Evolutionary conservation across 2,888 invertebrate species (phyloP).

Genomic region (Nomada goodeniana): DNA sequence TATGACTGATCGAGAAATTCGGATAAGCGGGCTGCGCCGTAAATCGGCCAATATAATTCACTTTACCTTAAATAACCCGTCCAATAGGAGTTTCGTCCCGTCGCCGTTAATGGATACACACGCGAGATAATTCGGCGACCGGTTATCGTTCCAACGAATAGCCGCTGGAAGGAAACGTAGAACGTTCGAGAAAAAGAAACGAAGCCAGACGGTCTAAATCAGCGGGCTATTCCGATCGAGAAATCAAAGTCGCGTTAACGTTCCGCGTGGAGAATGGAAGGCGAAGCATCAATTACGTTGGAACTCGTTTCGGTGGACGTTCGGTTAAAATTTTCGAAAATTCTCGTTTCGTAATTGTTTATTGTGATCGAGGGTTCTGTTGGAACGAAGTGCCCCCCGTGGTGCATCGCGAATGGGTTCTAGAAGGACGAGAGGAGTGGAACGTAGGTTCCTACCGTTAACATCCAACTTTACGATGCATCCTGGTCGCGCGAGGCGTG

Average conservation of each 20-base stretch:
- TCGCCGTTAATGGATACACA: constrained; percentile 1
- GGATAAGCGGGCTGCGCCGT: constrained; percentile 30
- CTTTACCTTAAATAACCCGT: constrained; percentile 39
- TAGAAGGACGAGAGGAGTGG: constrained; percentile 65
- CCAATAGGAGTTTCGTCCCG: constrained; percentile 28
- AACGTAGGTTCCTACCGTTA: constrained; percentile 76
- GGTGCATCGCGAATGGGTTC: constrained; percentile 73
- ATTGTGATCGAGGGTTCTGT: constrained; percentile 59
- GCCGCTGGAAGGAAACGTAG: neutral
- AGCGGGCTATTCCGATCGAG: constrained; percentile 28
- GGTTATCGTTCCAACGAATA: constrained; percentile 8
- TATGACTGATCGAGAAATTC: constrained; percentile 65
- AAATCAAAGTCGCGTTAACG: constrained; percentile 37
- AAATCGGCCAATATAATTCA: constrained; percentile 53
- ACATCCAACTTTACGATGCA: constrained; percentile 77
- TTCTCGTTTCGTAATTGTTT: constrained; percentile 61
- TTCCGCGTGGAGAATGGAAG: constrained; percentile 23
- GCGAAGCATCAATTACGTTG: constrained; percentile 44
- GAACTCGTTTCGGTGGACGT: constrained; percentile 45
- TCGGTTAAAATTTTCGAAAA: constrained; percentile 60
- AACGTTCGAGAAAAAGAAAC: neutral
- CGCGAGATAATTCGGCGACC: constrained; percentile 14
- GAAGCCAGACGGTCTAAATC: constrained; percentile 5
- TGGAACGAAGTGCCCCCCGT: constrained; percentile 69
- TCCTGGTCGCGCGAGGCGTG: constrained; percentile 73